Conservation (phyloP, 2,797 vertebrate genomes). For the Apogon hyalosoma region DNA sequence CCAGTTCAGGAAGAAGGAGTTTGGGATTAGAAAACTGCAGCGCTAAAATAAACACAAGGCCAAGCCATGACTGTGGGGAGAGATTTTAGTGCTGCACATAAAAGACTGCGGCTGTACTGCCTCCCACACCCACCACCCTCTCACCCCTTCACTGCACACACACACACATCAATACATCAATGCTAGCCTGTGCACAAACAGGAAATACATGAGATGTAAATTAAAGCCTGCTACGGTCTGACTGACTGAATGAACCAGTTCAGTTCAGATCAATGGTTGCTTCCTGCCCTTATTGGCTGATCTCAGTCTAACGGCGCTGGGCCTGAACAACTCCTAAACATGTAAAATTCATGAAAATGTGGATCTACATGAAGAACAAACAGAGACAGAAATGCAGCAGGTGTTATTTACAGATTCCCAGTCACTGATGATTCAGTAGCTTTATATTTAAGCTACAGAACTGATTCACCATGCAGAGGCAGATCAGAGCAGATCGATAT, state of each 20-base stretch:
- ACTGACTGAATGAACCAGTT: conserved; percentile 53
- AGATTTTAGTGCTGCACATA: conserved; percentile 34
- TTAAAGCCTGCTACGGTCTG: conserved; percentile 32
- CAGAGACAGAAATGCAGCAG: too few species aligned
- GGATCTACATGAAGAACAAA: too few species aligned
- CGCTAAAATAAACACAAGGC: conserved; percentile 20
- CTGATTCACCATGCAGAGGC: too few species aligned
- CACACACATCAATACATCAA: conserved; percentile 48
- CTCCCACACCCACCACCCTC: conserved; percentile 57
- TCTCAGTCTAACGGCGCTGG: too few species aligned
- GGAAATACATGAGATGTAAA: conserved; percentile 44
- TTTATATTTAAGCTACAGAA: too few species aligned
- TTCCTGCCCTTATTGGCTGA: conserved; percentile 44
- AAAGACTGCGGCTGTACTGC: conserved; percentile 22
- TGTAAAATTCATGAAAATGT: too few species aligned
- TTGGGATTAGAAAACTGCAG: conserved; percentile 18
- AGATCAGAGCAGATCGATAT: too few species aligned
- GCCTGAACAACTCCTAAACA: too few species aligned
- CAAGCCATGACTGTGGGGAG: conserved; percentile 33
- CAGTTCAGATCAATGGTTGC: conserved; percentile 39
- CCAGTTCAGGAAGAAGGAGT: conserved; percentile 11
- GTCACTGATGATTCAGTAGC: too few species aligned
- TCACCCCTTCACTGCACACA: conserved; percentile 71
- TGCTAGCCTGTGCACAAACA: conserved; percentile 60
- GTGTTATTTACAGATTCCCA: too few species aligned